Percentiles rank a stretch among this genome's conserved stretches.
These are phyloP conservation scores for Thermophis baileyi DNA, from an alignment of 2,113 vertebrate species.

Conservation along the genomic window DNA sequence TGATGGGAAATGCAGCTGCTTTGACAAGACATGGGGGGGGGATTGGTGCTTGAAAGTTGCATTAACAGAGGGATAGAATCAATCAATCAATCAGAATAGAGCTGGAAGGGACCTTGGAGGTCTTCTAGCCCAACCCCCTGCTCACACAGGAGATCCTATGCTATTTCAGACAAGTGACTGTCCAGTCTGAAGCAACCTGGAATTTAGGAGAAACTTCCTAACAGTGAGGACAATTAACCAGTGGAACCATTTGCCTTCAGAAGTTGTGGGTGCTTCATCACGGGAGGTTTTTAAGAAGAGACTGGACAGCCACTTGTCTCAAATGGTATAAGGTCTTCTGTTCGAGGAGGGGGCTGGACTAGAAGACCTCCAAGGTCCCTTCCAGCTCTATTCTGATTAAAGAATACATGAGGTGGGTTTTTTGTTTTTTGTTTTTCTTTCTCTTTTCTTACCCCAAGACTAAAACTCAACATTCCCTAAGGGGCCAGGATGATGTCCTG, in stretches of 20 bases:
- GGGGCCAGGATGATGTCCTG: background rate
- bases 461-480: background rate
- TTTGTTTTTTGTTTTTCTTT: background rate
- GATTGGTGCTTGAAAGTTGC: background rate
- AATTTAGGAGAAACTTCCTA: background rate
- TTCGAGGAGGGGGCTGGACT: background rate
- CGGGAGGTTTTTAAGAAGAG: background rate
- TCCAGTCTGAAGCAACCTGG: background rate
- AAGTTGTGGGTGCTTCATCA: background rate
- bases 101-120: background rate
- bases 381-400: background rate
- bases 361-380: background rate
- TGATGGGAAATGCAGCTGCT: fast-evolving
- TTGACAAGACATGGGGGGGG: background rate
- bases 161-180: background rate
- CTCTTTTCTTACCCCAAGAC: background rate
- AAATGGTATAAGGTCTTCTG: background rate
- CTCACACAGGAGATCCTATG: too few relatives aligned
- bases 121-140: background rate
- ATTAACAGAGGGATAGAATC: background rate
- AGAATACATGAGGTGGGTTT: background rate
- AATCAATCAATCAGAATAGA: background rate
- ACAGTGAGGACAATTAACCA: background rate
- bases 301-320: background rate
- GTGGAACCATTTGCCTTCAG: background rate